Conservation (phyloP, 2,797 vertebrate genomes). For the Pangasius krempfi region DNA sequence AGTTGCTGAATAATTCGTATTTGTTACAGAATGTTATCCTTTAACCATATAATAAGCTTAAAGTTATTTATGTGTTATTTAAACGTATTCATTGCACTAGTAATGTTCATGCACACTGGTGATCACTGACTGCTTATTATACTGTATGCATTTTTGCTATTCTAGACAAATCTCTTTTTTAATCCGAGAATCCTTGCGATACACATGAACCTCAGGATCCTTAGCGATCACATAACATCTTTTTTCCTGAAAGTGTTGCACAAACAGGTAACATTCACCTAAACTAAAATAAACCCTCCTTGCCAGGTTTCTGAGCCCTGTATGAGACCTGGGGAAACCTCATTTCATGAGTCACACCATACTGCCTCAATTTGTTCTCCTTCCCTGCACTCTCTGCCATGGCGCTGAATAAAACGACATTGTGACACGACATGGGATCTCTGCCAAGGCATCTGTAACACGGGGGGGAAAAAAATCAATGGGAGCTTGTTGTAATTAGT, state of each 20-base stretch:
- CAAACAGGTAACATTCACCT: conserved; percentile 20
- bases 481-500: conserved; percentile 77
- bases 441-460: conserved; percentile 76
- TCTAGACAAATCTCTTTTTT: neutral
- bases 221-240: neutral
- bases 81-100: neutral
- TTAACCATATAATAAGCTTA: neutral
- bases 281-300: conserved; percentile 21
- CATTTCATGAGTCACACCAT: conserved; percentile 54
- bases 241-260: neutral
- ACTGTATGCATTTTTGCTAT: neutral
- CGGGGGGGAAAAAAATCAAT: conserved; percentile 76
- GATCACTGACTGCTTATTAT: neutral
- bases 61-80: neutral
- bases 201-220: neutral
- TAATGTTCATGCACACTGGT: neutral
- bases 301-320: conserved; percentile 25
- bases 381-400: conserved; percentile 39
- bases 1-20: neutral
- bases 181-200: neutral
- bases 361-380: conserved; percentile 57
- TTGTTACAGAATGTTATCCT: neutral
- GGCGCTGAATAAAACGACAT: conserved; percentile 60
- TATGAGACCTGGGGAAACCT: conserved; percentile 49
- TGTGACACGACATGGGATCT: conserved; percentile 73